These are phyloP conservation scores for Peucedramus taeniatus DNA, from an alignment of 2,113 vertebrate species.

Conservation along the genomic window DNA sequence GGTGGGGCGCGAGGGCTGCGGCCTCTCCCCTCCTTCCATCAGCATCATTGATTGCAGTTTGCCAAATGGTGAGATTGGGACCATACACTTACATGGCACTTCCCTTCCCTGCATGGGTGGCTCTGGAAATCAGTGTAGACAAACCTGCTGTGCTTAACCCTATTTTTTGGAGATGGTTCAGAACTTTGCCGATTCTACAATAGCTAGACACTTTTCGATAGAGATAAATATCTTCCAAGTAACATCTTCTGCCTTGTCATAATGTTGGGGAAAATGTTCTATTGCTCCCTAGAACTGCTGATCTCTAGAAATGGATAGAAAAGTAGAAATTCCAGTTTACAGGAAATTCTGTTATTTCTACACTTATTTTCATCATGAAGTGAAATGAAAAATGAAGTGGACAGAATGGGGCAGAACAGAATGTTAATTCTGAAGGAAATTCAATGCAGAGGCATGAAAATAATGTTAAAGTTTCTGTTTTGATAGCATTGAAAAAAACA, in stretches of 20 bases:
- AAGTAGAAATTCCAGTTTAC: background rate
- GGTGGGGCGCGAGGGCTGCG: background rate
- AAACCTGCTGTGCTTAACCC: background rate
- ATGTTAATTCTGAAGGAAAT: constrained; percentile 38
- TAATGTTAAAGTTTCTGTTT: constrained; percentile 33
- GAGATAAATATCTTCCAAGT: background rate
- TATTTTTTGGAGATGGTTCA: background rate
- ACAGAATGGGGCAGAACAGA: background rate
- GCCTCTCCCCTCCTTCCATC: background rate
- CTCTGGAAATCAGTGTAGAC: background rate
- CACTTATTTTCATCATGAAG: constrained; percentile 35
- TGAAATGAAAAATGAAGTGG: constrained; percentile 12
- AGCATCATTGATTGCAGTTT: background rate
- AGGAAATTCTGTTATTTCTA: constrained; percentile 21
- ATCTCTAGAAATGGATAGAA: background rate
- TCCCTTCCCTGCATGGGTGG: background rate
- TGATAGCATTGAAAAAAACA: background rate
- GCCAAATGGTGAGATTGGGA: background rate
- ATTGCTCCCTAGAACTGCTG: background rate
- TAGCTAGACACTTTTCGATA: background rate
- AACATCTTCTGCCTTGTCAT: background rate
- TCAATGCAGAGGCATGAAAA: background rate
- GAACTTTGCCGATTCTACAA: background rate
- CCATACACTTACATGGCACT: background rate
- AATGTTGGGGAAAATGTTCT: background rate